Conservation (phyloP, 2,888 invertebrate genomes). For the Smittia sp. region DNA sequence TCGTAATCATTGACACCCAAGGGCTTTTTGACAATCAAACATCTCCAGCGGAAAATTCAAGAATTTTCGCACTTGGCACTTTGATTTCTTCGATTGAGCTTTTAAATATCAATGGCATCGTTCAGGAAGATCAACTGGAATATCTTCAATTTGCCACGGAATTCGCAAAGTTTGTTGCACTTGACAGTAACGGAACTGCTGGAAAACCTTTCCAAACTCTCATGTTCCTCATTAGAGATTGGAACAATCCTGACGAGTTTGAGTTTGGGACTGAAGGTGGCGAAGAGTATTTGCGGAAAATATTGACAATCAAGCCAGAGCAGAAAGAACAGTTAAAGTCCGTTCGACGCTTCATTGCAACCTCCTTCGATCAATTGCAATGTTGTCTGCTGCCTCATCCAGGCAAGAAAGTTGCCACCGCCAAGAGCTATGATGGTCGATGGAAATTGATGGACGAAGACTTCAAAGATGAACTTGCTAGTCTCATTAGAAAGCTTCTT, state of each 20-base stretch:
- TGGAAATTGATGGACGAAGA: constrained; percentile 77
- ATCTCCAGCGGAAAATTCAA: constrained; percentile 29
- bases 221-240: constrained; percentile 42
- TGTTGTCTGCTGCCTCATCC: constrained; percentile 41
- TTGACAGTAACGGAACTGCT: background rate
- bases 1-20: constrained; percentile 41
- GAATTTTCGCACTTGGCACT: constrained; percentile 36
- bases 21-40: constrained; percentile 41
- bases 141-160: constrained; percentile 40
- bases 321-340: constrained; percentile 30
- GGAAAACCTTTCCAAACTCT: constrained; percentile 40
- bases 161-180: constrained; percentile 33
- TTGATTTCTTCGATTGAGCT: constrained; percentile 39
- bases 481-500: constrained; percentile 79
- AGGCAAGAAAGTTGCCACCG: constrained; percentile 7
- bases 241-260: constrained; percentile 31
- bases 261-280: constrained; percentile 35
- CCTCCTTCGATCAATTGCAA: constrained; percentile 27
- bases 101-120: constrained; percentile 23
- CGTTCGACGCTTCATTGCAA: constrained; percentile 23
- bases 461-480: constrained; percentile 77
- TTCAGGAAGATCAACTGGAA: constrained; percentile 42
- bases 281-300: background rate
- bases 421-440: background rate
- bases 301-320: constrained; percentile 10